Conservation (phyloP, 2,797 vertebrate species). For the Limnodromus scolopaceus region DNA sequence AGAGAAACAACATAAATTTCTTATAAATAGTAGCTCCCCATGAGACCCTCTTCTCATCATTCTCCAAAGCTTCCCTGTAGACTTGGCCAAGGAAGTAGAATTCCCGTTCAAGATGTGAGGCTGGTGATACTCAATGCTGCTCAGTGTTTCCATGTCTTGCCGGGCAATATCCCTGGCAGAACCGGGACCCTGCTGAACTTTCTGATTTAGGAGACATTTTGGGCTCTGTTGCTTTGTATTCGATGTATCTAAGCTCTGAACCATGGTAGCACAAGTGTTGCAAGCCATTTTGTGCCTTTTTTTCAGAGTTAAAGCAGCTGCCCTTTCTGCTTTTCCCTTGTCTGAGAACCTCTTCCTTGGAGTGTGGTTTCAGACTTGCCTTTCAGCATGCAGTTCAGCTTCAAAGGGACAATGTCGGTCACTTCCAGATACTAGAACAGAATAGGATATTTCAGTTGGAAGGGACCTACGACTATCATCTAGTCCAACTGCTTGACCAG, state of each 20-base stretch:
- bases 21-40: background rate
- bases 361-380: background rate
- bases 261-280: background rate
- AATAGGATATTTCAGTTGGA: background rate
- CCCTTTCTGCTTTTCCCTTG: background rate
- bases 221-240: background rate
- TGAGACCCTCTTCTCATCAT: background rate
- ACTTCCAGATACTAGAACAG: background rate
- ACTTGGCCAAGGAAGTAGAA: background rate
- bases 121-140: background rate
- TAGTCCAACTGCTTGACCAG: background rate
- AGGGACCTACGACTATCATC: background rate
- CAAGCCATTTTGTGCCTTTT: background rate
- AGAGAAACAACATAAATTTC: background rate
- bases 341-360: background rate
- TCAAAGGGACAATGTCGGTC: background rate
- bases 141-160: background rate
- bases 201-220: background rate
- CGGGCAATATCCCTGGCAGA: background rate
- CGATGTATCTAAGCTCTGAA: background rate
- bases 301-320: background rate
- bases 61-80: background rate
- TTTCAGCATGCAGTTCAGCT: background rate
- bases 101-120: background rate
- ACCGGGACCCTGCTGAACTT: background rate